phyloP scores from a whole-genome alignment of 2,888 invertebrate genomes.

The Diachrysia chrysitis region DNA sequence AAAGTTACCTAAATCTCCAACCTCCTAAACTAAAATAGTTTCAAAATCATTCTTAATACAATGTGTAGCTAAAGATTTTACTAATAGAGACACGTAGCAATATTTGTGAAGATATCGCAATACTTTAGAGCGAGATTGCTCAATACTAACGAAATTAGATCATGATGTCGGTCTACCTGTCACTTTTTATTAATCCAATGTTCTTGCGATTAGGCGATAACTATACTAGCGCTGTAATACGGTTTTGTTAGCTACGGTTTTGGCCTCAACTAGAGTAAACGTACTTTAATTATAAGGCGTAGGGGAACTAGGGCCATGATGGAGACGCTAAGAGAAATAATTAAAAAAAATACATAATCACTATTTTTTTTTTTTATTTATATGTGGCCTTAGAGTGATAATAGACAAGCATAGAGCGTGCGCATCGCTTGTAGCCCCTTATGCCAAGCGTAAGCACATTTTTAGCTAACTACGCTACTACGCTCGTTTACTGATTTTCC shows the following conservation, averaged over 20 bases:
- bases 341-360: no score
- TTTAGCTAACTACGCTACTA: no score
- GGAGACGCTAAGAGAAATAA: no score
- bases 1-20: neutral
- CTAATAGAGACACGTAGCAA: slow-evolving; percentile 22
- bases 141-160: slow-evolving; percentile 41
- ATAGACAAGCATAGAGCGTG: no score
- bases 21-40: neutral
- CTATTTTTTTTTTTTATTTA: no score
- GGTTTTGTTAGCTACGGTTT: neutral
- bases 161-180: slow-evolving; percentile 31
- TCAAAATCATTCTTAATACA: neutral
- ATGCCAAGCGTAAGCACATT: no score
- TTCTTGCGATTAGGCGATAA: neutral
- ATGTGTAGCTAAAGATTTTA: slow-evolving; percentile 23
- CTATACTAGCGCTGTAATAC: neutral
- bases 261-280: neutral
- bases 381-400: no score
- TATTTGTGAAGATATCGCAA: slow-evolving; percentile 41
- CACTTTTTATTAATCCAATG: slow-evolving; percentile 19
- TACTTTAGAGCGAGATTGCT: slow-evolving; percentile 34
- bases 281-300: neutral
- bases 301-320: no score
- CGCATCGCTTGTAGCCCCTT: no score
- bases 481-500: no score